Base-by-base conservation (phyloP, 2,797 vertebrate genomes). In the Manis pentadactyla region DNA sequence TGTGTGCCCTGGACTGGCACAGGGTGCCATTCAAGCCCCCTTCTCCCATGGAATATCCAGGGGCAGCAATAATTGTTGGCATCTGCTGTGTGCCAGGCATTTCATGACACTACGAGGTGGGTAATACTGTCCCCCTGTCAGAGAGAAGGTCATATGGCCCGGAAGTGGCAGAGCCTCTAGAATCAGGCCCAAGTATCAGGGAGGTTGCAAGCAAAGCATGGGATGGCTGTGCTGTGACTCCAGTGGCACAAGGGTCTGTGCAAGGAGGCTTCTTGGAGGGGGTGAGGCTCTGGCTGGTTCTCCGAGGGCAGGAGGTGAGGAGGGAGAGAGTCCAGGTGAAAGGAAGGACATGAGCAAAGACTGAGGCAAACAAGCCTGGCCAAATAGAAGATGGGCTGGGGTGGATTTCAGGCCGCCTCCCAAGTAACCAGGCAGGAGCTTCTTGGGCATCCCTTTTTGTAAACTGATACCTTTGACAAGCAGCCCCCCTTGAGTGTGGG, bases 211-310 rank as follows among this genome's bases (percentile, higher is more conserved):
- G 31, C 13, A 27, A 27, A 49, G 53, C 37, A 1, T 0, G 2
- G 27, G 69, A n/a, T 2, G 0, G 14, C n/a, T 27, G 69, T 10
- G n/a, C 19, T 53, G 23, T 21, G 53, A 69, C 61, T 17, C 37
- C 51, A 8, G 27, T 0, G 4, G 7, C 34, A 14, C 59, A 31
- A 17, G 14, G 9, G 12, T 21, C 19, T 59, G 9, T 29, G 0
- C 7, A 8, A 2, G 83, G 84, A 79, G 86, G 27, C 79, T 93
- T 87, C 78, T 73, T 14, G 18, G 71, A 94, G 73, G 37, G 85
- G 37, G 39, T 39, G 31, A 87, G 25, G 1, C 49, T 89, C 74
- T 0, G 6, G 29, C 34, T 95, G 64, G 13, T 77, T 51, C 61
- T 53, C 63, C 19, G 46, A 96, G 29, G 46, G 83, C 19, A 39